Percentiles rank a stretch among this genome's conserved stretches.
Conservation (phyloP, 30 jellyfish, hydroid and myxozoan species). For the Hydractinia echinata region DNA sequence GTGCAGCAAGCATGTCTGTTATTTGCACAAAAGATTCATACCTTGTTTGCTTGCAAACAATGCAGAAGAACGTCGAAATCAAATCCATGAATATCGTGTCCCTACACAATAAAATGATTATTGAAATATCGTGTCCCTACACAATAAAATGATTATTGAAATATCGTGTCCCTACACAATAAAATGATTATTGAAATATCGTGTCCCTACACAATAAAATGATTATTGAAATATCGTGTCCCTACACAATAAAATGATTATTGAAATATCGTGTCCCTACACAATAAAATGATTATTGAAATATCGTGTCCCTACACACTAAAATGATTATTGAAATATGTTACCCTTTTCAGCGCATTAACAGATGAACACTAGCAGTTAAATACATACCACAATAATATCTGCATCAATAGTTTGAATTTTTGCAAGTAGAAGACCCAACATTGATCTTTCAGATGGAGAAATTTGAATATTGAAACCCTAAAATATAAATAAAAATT, state of each 20-base stretch:
- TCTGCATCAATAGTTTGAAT: slow-evolving; percentile 90
- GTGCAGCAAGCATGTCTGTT: not conserved
- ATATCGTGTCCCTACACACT: slow-evolving; percentile 88
- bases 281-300: too few relatives aligned
- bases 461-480: slow-evolving; percentile 57
- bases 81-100: slow-evolving; percentile 91
- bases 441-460: slow-evolving; percentile 90
- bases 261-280: slow-evolving; percentile 97
- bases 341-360: too few relatives aligned
- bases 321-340: too few relatives aligned
- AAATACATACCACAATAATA: slow-evolving; percentile 74
- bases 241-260: too few relatives aligned
- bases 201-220: too few relatives aligned
- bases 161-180: too few relatives aligned
- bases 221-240: slow-evolving; percentile 58
- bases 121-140: too few relatives aligned
- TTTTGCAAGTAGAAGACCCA: slow-evolving; percentile 84
- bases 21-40: not conserved
- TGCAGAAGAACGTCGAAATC: slow-evolving; percentile 84
- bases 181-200: too few relatives aligned
- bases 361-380: not conserved
- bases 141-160: too few relatives aligned
- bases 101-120: slow-evolving; percentile 53
- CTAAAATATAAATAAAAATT: slow-evolving; percentile 26
- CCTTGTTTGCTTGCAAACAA: slow-evolving; percentile 74